Conservation (phyloP, 1,140 invertebrate species). For the Coenobita brevimanus region DNA sequence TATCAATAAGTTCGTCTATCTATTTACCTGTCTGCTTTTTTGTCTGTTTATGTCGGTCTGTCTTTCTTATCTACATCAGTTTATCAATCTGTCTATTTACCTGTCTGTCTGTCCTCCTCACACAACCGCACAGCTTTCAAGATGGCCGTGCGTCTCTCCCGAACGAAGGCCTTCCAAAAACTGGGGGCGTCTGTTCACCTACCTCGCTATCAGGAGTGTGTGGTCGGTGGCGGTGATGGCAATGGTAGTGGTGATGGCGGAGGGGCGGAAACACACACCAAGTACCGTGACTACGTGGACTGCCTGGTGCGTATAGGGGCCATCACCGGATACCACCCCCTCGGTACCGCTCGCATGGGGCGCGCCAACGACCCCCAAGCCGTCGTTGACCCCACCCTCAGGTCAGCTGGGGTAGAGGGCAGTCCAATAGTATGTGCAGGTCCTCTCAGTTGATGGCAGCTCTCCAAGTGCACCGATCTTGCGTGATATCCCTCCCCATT, state of each 20-base stretch:
- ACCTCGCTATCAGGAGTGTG: constrained; percentile 75
- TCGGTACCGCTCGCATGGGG: constrained; percentile 81
- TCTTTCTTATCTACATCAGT: no score
- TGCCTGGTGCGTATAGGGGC: constrained; percentile 80
- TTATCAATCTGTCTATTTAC: no score
- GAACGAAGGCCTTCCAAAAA: constrained; percentile 77
- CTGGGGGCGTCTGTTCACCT: constrained; percentile 80
- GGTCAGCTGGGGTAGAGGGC: no score
- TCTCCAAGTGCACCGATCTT: no score
- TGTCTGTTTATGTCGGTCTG: no score
- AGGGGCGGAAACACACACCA: neutral
- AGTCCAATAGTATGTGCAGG: no score
- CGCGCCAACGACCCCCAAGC: constrained; percentile 70
- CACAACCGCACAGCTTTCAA: constrained; percentile 76
- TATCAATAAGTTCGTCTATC: no score
- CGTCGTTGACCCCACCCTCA: constrained; percentile 78
- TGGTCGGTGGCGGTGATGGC: constrained; percentile 72
- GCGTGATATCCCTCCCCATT: no score
- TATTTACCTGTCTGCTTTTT: no score
- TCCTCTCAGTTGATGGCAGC: no score
- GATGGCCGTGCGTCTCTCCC: constrained; percentile 76
- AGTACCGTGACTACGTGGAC: constrained; percentile 76
- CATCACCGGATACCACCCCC: constrained; percentile 81
- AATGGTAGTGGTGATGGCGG: neutral
- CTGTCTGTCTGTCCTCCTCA: neutral